phyloP scores from a whole-genome alignment of 2,797 vertebrate genomes.

The Cyclura pinguis region DNA sequence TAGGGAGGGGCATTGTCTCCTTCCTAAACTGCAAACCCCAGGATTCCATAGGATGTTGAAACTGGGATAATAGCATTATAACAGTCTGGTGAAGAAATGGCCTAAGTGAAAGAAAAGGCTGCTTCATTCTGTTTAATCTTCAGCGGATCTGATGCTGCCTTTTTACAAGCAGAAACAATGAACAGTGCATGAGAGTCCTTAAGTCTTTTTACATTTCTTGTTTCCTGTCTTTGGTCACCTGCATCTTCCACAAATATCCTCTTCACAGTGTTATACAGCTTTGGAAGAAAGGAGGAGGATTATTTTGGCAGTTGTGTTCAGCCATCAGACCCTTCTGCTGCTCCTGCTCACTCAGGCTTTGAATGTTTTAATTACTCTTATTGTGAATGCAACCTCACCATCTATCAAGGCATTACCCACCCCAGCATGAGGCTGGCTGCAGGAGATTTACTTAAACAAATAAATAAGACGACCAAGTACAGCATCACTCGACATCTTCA shows the following conservation, averaged over 20 bases:
- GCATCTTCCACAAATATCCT: constrained; percentile 16
- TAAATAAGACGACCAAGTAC: background rate
- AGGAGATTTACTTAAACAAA: constrained; percentile 8
- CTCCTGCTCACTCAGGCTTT: background rate
- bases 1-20: too few species aligned
- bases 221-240: constrained; percentile 17
- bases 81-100: too few species aligned
- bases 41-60: too few species aligned
- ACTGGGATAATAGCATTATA: too few species aligned
- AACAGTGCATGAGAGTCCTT: background rate
- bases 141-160: background rate
- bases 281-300: constrained; percentile 32
- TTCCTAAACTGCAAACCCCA: too few species aligned
- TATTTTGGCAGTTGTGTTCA: constrained; percentile 17
- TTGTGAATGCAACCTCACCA: background rate
- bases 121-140: constrained; percentile 4
- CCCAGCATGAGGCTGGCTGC: constrained; percentile 8
- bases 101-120: background rate
- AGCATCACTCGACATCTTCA: background rate
- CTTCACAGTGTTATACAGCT: constrained; percentile 14
- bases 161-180: constrained; percentile 15
- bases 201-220: constrained; percentile 1
- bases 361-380: background rate
- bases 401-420: constrained; percentile 41
- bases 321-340: background rate